Conservation (phyloP, 1,140 invertebrate species). For the Agrilus planipennis region DNA sequence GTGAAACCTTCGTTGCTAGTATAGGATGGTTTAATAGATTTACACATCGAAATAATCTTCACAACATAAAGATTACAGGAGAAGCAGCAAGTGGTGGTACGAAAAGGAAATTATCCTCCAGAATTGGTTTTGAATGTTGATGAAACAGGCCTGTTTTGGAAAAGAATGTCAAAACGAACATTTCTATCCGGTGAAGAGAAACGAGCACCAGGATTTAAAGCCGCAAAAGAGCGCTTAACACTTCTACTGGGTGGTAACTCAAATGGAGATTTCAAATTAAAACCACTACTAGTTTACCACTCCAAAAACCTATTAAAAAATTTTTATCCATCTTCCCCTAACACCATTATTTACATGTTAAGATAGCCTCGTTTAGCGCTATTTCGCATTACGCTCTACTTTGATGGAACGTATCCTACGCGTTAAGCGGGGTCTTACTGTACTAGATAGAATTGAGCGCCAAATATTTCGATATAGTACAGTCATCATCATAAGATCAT, state of each 20-base stretch:
- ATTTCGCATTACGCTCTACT: too few relatives aligned
- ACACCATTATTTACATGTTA: too few relatives aligned
- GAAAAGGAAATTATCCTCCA: background rate
- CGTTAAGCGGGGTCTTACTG: too few relatives aligned
- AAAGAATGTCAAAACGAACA: conserved; percentile 35
- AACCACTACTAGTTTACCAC: conserved; percentile 31
- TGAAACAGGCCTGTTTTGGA: conserved; percentile 26
- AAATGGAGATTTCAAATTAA: conserved; percentile 32
- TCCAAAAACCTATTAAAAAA: conserved; percentile 4
- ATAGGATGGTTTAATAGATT: conserved; percentile 33
- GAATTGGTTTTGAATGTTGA: background rate
- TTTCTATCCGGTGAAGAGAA: conserved; percentile 33
- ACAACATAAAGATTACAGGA: conserved; percentile 26
- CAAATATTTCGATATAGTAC: too few relatives aligned
- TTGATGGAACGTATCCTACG: too few relatives aligned
- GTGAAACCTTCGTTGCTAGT: conserved; percentile 20
- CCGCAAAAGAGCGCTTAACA: background rate
- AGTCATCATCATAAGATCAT: too few relatives aligned
- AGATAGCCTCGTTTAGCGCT: too few relatives aligned
- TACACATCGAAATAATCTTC: conserved; percentile 24
- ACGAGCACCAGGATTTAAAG: conserved; percentile 2
- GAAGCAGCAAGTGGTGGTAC: conserved; percentile 27
- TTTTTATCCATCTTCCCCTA: too few relatives aligned
- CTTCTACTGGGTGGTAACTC: background rate
- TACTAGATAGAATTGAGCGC: too few relatives aligned